Evolutionary conservation across 2,888 invertebrate genomes (phyloP).

Genomic region (Drosophila pegasa): DNA sequence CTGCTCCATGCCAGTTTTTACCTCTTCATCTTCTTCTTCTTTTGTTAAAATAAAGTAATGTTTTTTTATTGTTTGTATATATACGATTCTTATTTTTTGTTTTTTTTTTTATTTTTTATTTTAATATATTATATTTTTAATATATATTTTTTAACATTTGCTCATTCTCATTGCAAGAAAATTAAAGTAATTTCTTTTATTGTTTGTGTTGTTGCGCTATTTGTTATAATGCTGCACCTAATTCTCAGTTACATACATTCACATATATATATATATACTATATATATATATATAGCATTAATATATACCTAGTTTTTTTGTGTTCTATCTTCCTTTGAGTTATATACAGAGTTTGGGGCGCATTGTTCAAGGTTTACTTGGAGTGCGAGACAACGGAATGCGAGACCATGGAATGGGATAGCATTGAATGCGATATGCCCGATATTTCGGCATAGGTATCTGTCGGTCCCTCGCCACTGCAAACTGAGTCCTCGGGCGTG

Average conservation of each 20-base stretch:
- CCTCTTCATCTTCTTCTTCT: conserved; percentile 3
- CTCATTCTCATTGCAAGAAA: conserved; percentile 60
- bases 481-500: conserved; percentile 96
- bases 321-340: conserved; percentile 5
- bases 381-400: conserved; percentile 82
- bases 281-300: conserved; percentile 46
- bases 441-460: conserved; percentile 85
- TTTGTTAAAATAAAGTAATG: conserved; percentile 76
- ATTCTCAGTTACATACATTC: conserved; percentile 63
- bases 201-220: conserved; percentile 65
- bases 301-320: conserved; percentile 22
- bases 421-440: conserved; percentile 84
- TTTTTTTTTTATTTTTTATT: conserved; percentile 20
- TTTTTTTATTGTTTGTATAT: conserved; percentile 69
- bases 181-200: conserved; percentile 76
- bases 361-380: conserved; percentile 42
- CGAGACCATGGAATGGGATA: conserved; percentile 83
- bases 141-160: conserved; percentile 32
- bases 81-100: conserved; percentile 8
- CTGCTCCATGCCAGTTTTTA: conserved; percentile 15
- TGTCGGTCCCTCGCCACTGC: conserved; percentile 93
- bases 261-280: conserved; percentile 38
- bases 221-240: conserved; percentile 65
- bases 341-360: conserved; percentile 36
- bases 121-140: conserved; percentile 23